Percentiles rank a stretch among this genome's conserved stretches.
Conservation (phyloP, 2,797 vertebrate genomes). For the Falco novaeseelandiae region DNA sequence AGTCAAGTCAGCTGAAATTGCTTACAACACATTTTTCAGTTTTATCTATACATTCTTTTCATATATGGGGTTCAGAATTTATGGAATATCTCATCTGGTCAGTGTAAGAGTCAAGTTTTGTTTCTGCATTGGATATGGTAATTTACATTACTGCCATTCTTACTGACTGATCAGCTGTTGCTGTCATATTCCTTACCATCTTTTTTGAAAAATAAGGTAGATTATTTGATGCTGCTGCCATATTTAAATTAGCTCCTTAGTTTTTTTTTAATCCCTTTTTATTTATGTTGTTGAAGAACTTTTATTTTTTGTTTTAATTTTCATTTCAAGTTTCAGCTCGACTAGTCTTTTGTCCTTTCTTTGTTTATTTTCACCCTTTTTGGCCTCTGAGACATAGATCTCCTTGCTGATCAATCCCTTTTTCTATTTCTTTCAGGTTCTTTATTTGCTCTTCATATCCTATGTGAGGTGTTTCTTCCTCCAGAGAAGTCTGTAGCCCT, state of each 20-base stretch:
- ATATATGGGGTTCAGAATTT: neutral
- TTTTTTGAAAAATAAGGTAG: neutral
- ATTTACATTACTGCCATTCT: neutral
- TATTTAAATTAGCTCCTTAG: neutral
- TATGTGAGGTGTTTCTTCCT: neutral
- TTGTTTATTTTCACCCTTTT: neutral
- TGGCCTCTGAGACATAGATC: slow-evolving; percentile 1
- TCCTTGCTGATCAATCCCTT: slow-evolving; percentile 22
- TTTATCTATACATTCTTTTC: neutral
- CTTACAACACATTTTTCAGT: neutral
- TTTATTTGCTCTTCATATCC: slow-evolving; percentile 1
- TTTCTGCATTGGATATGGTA: neutral
- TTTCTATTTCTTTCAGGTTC: neutral
- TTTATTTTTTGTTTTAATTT: neutral
- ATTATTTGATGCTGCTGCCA: neutral
- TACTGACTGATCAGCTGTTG: neutral
- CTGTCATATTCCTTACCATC: neutral
- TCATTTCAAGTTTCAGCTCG: neutral
- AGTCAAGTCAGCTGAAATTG: neutral
- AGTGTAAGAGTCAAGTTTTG: neutral
- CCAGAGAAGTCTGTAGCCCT: neutral
- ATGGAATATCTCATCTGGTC: neutral
- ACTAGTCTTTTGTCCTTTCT: neutral
- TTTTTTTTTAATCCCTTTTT: neutral
- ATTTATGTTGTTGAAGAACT: neutral